Base-by-base conservation (phyloP, 2,113 vertebrate genomes). In the Nematolebias whitei region DNA sequence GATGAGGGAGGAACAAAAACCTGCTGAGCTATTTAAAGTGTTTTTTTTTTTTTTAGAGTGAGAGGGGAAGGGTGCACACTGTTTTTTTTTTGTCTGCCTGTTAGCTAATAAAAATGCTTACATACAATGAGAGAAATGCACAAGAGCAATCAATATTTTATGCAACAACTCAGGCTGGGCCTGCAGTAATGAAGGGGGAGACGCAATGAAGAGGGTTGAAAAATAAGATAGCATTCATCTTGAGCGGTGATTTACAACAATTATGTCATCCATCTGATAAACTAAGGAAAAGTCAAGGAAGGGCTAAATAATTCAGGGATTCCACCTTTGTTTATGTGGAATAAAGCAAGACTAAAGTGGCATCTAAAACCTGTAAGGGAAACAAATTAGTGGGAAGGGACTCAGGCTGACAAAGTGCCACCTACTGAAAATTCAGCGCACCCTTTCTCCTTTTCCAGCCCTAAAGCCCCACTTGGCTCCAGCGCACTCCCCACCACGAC, bases 81-180 rank as follows among this genome's bases (percentile, higher is more conserved):
- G 57, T 63, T 84, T 85, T 86, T n/a, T 84, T 74, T 85, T 67
- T 68, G 47, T 75, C 73, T 63, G 81, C 76, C 85, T 85, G 79
- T 88, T 88, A 83, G 86, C 85, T 90, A 90, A 89, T 91, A 90
- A 87, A 85, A 88, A 89, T 89, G 80, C 80, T 93, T 85, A 80
- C 83, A 82, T 82, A 87, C 90, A 92, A 84, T 89, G 69, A 86
- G 84, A 87, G 85, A 89, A 90, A 90, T 85, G 83, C 73, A 87
- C 82, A 77, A 84, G 74, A 66, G 83, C 79, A 83, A 90, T 93
- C 88, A 91, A 93, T 93, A 92, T 90, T 93, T 90, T 78, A 90
- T 92, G 82, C 83, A 90, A 86, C 84, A 63, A 73, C 70, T 73
- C 52, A 57, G 80, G 79, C 71, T 41, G 64, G 74, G 64, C 54